Evolutionary conservation across 2,797 vertebrate genomes (phyloP).

Genomic region (Nyctibius grandis): DNA sequence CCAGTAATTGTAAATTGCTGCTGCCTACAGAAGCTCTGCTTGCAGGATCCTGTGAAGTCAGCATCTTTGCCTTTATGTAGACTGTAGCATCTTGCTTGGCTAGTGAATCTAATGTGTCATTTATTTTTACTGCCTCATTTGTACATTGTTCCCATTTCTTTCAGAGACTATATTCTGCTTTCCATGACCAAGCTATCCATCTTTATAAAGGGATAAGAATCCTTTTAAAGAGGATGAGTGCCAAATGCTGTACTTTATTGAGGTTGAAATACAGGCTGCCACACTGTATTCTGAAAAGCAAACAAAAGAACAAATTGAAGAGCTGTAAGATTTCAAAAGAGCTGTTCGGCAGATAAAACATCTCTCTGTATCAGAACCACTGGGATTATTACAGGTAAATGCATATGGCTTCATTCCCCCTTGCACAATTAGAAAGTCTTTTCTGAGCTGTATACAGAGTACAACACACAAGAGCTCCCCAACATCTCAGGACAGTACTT

Average conservation of each 20-base stretch:
- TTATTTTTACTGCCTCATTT: constrained; percentile 68
- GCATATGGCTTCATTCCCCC: background rate
- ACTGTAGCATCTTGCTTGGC: constrained; percentile 59
- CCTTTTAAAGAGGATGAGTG: constrained; percentile 12
- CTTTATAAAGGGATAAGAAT: constrained; percentile 44
- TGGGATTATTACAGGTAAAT: constrained; percentile 21
- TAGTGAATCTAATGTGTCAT: constrained; percentile 64
- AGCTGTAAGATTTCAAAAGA: background rate
- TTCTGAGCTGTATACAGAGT: background rate
- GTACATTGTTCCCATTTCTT: constrained; percentile 41
- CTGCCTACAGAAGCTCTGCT: constrained; percentile 17
- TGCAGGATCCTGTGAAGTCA: constrained; percentile 52
- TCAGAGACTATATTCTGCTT: constrained; percentile 6
- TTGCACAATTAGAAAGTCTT: background rate
- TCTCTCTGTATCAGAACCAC: background rate
- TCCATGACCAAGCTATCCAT: background rate
- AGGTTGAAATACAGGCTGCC: background rate
- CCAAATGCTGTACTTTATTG: constrained; percentile 8
- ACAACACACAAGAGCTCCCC: background rate
- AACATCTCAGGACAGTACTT: background rate
- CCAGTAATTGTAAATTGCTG: constrained; percentile 15
- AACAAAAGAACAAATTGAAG: constrained; percentile 15
- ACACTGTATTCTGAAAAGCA: background rate
- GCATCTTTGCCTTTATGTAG: constrained; percentile 54
- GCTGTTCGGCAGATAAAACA: background rate